phyloP scores from a whole-genome alignment of 2,888 invertebrate species.

The Coelinius sp. region DNA sequence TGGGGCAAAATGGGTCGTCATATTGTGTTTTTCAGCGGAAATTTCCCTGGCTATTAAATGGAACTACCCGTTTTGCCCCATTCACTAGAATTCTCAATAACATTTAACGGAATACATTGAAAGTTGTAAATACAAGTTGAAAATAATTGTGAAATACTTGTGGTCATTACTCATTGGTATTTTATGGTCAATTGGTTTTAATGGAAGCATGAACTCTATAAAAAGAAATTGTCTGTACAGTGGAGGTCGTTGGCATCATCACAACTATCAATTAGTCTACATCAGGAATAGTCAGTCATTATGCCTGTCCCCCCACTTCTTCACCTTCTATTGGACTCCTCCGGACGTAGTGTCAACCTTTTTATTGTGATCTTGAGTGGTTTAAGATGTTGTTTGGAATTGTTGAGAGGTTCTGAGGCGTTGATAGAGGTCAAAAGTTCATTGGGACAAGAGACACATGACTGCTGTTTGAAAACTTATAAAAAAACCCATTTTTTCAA shows the following conservation, averaged over 20 bases:
- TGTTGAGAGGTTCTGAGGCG: not conserved
- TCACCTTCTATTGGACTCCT: not conserved
- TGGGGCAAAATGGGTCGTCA: too few relatives aligned
- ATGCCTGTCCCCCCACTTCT: not conserved
- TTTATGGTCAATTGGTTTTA: conserved; percentile 5
- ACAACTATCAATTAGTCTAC: conserved; percentile 15
- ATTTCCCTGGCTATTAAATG: too few relatives aligned
- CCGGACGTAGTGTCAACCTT: not conserved
- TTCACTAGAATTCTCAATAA: not conserved
- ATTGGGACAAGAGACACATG: not conserved
- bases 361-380: not conserved
- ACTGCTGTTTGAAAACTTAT: not conserved
- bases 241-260: not conserved
- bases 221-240: not conserved
- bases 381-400: not conserved
- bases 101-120: not conserved
- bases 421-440: not conserved
- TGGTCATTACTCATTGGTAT: not conserved
- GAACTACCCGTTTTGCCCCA: not conserved
- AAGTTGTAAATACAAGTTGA: not conserved
- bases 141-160: not conserved
- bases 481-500: not conserved
- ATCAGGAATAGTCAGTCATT: conserved; percentile 9
- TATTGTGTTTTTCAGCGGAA: too few relatives aligned
- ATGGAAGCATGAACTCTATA: not conserved